These are phyloP conservation scores for Chrysotoxum bicinctum DNA, from an alignment of 2,888 invertebrate genomes.

Conservation along the genomic window DNA sequence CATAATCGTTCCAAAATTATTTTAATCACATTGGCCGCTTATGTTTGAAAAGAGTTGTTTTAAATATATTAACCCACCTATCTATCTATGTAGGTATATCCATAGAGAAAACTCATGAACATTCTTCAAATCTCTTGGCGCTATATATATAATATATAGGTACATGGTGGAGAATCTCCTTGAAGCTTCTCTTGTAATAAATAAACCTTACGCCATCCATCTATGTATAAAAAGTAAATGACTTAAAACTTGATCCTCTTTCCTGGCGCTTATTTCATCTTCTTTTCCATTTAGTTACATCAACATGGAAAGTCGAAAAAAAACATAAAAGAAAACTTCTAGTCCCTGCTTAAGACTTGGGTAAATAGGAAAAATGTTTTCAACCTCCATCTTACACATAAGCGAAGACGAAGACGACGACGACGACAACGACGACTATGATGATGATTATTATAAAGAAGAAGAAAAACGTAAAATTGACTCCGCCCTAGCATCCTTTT, in stretches of 20 bases:
- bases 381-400: slow-evolving; percentile 30
- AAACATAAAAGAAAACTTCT: slow-evolving; percentile 40
- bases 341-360: slow-evolving; percentile 51
- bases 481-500: slow-evolving; percentile 67
- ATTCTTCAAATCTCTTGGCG: slow-evolving; percentile 38
- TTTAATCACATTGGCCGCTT: slow-evolving; percentile 66
- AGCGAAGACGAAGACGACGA: neutral
- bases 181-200: neutral
- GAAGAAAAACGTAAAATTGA: slow-evolving; percentile 60
- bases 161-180: neutral
- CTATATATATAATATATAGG: neutral
- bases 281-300: slow-evolving; percentile 72
- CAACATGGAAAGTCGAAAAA: slow-evolving; percentile 53
- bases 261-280: slow-evolving; percentile 71
- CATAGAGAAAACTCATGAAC: neutral
- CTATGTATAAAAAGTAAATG: slow-evolving; percentile 70
- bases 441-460: slow-evolving; percentile 4
- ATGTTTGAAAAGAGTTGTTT: slow-evolving; percentile 33
- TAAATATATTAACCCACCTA: neutral
- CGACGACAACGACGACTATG: neutral
- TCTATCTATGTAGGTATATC: neutral
- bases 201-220: neutral
- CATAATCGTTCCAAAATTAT: slow-evolving; percentile 52
- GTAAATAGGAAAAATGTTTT: slow-evolving; percentile 68
- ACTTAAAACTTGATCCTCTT: slow-evolving; percentile 73